Base-by-base conservation (phyloP, 2,797 vertebrate species). In the Acrocephalus scirpaceus region DNA sequence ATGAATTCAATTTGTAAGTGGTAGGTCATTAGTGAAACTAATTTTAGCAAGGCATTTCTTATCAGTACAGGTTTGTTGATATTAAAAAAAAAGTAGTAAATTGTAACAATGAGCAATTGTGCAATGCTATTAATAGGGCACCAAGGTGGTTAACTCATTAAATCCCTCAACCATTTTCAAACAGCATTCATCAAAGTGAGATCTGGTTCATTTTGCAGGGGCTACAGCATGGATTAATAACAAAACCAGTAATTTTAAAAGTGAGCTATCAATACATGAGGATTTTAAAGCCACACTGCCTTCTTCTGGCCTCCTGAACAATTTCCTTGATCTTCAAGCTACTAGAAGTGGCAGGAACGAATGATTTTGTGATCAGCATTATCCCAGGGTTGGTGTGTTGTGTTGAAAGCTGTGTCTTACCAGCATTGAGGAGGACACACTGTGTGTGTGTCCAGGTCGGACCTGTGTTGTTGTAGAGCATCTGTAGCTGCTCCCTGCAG, bases 1-100 rank as follows among this genome's bases (percentile, higher is more conserved):
- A 8, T 57, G 70, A 81, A 40, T 90, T 81, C 45, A 47, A 32
- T 67, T 80, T 80, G 30, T 47, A 64, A 72, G 45, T 74, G 42
- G 29, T 30, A 56, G 67, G 57, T 76, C 84, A 64, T 89, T 86
- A 90, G 65, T 58, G 61, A 53, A 82, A 72, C 40, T 90, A 53
- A 91, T 88, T 89, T 89, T 88, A 94, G 87, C 44, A 32, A 64
- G 26, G 34, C 36, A 30, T 64, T 87, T 86, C 51, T 93, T 92
- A 91, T 76, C 81, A 38, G 56, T 57, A 56, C 7, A 36, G 47
- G 40, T 91, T 81, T 89, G n/a, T 66, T 80, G 36, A n/a, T 18
- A 58, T 58, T 21, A 21, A n/a, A 29, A 53, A 67, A 66, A 81
- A 70, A 25, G 10, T 48, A 54, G 44, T 56, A 38, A 69, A 42